These are phyloP conservation scores for Acanthisitta chloris DNA, from an alignment of 2,113 vertebrate genomes.

Conservation along the genomic window DNA sequence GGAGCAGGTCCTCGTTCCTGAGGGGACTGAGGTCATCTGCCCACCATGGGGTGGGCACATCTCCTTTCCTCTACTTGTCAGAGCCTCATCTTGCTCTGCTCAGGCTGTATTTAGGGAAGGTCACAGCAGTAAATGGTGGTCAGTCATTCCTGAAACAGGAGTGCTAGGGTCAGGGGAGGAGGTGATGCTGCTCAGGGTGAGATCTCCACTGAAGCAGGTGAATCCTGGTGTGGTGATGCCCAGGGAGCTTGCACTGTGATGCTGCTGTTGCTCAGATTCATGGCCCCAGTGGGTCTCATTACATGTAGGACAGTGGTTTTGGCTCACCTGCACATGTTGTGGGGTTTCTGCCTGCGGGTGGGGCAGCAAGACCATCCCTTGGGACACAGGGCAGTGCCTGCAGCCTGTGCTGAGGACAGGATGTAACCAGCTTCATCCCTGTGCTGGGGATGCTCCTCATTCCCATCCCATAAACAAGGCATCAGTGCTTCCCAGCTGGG, in stretches of 20 bases:
- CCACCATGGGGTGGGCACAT: background rate
- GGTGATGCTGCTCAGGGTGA: background rate
- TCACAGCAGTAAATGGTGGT: fast-evolving
- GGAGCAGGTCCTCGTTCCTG: background rate
- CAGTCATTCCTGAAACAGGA: background rate
- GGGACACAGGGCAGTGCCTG: background rate
- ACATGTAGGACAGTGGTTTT: fast-evolving
- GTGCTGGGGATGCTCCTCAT: fast-evolving
- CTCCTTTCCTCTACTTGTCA: background rate
- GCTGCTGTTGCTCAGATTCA: background rate
- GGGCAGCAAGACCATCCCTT: background rate
- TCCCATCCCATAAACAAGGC: background rate
- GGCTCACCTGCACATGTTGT: fast-evolving
- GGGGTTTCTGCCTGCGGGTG: background rate
- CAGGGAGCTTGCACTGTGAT: fast-evolving
- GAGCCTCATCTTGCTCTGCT: fast-evolving
- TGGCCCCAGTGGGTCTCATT: background rate
- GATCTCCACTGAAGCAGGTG: background rate
- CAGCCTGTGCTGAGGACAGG: background rate
- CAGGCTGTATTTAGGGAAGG: background rate
- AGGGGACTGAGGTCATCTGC: background rate
- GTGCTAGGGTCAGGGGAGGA: fast-evolving
- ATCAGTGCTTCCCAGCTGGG: fast-evolving
- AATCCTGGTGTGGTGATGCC: fast-evolving
- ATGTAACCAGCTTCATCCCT: fast-evolving